Evolutionary conservation across 1,140 invertebrate genomes (phyloP), one percentile per base, ranked within the genome.

Genomic region (Caenorhabditis inopinata): DNA sequence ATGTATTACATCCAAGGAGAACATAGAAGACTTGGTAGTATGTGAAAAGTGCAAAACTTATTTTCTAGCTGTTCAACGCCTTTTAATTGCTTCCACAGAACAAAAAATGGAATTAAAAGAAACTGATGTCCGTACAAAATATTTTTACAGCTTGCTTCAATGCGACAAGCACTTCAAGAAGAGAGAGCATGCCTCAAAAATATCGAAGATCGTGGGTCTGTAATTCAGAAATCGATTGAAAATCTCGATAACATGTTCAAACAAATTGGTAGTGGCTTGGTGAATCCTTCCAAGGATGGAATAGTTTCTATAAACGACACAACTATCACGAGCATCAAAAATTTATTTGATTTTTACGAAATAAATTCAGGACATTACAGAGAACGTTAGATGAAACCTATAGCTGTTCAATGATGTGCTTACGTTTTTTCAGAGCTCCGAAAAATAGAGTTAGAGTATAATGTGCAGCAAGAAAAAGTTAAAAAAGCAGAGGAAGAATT

Each of bases 321-420:
- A 48, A 75, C 46, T 18, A 12, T 46, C 9, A 53, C 29, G 14
- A 51, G 75, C 18, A 48, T 80, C 2, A 73, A 58, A 83, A 85
- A 83, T 82, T 83, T 51, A 76, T 68, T 23, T 83, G 85, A 79
- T 14, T 82, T 82, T 46, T 83, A 78, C 42, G 29, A 32, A 42
- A 68, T 1, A n/a, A 68, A 68, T 21, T 68, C 58, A 0, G 58
- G 38, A 38, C 21, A 2, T 45, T 83, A 42, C 49, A 76, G 82
- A 47, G 74, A 83, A 16, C 23, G 42, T 29, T 21, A 75, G 47
- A 29, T 27, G 21, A n/a, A 32, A 6, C 1, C n/a, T 27, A 6
- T 3, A 14, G 1, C 42, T 16, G 46, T 12, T 29, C 7, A 51
- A 16, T n/a, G 45, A 47, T 0, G 47, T n/a, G 12, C 32, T 78